Percentiles rank a stretch among this genome's conserved stretches.
Conservation (phyloP, 2,113 vertebrate genomes). For the Pampusana beccarii region DNA sequence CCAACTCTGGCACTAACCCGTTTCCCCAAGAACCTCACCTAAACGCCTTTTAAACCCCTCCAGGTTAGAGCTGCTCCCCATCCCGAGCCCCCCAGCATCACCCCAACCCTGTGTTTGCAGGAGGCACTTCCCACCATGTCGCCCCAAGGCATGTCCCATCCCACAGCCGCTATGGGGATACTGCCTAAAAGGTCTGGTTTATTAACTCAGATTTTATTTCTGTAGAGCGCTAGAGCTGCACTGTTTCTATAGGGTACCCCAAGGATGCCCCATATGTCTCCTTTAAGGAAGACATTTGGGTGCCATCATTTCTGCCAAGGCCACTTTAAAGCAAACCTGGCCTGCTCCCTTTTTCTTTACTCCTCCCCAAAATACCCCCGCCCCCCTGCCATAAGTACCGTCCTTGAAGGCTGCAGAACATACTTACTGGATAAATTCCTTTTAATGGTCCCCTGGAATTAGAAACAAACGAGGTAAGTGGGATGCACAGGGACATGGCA, state of each 20-base stretch:
- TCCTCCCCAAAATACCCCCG: neutral
- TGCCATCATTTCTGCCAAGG: neutral
- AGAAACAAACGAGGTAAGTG: constrained; percentile 69
- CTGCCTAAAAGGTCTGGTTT: too few species aligned
- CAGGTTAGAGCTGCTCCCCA: too few species aligned
- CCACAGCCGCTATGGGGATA: too few species aligned
- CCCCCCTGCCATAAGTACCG: accelerated
- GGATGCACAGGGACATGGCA: neutral
- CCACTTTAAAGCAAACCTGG: neutral
- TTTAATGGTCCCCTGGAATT: constrained; percentile 91
- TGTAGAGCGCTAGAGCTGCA: accelerated
- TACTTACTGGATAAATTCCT: constrained; percentile 97
- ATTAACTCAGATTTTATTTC: neutral
- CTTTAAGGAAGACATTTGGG: neutral
- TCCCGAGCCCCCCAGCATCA: accelerated
- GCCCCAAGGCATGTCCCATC: too few species aligned
- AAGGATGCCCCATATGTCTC: neutral
- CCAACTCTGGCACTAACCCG: too few species aligned
- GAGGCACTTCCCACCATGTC: too few species aligned
- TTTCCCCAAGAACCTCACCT: too few species aligned
- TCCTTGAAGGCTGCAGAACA: neutral
- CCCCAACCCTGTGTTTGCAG: neutral
- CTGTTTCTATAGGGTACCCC: neutral
- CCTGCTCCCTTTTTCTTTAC: accelerated
- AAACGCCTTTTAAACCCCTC: too few species aligned